Conservation (phyloP, 1,140 invertebrate genomes). For the Eubasilissa regina region DNA sequence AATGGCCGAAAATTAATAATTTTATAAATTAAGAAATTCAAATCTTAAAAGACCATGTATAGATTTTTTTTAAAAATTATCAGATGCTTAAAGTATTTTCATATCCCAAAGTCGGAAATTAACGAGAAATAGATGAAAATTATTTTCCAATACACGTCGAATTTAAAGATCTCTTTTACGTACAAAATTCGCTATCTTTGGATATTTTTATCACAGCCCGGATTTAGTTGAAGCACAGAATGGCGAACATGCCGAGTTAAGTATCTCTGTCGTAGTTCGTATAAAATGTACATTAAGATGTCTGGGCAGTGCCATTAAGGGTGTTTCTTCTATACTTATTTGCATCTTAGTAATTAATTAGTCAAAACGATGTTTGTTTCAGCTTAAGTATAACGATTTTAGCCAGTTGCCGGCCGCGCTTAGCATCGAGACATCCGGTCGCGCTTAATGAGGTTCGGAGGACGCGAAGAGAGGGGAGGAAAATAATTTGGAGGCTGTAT, state of each 20-base stretch:
- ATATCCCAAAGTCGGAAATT: too few relatives aligned
- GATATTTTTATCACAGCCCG: not conserved
- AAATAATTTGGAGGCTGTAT: too few relatives aligned
- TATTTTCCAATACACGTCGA: too few relatives aligned
- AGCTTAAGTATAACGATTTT: conserved; percentile 7
- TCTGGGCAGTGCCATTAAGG: conserved; percentile 59
- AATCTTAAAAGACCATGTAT: too few relatives aligned
- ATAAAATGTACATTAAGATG: conserved; percentile 45
- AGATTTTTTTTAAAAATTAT: too few relatives aligned
- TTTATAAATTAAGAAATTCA: too few relatives aligned
- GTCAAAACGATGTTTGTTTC: conserved; percentile 44
- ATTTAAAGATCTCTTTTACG: too few relatives aligned
- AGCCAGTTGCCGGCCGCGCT: not conserved
- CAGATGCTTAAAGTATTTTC: too few relatives aligned
- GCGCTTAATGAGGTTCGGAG: too few relatives aligned
- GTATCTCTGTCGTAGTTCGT: conserved; percentile 1
- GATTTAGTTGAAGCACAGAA: not conserved
- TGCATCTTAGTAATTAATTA: conserved; percentile 48
- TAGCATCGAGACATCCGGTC: conserved; percentile 23
- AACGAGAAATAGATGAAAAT: too few relatives aligned
- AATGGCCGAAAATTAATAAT: too few relatives aligned
- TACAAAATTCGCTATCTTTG: not conserved
- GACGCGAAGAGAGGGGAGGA: too few relatives aligned
- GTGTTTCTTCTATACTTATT: conserved; percentile 46
- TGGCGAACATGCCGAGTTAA: not conserved